Percentiles rank a stretch among this genome's conserved stretches.
phyloP scores from a whole-genome alignment of 2,888 invertebrate species.

The Caenorhabditis auriculariae region DNA sequence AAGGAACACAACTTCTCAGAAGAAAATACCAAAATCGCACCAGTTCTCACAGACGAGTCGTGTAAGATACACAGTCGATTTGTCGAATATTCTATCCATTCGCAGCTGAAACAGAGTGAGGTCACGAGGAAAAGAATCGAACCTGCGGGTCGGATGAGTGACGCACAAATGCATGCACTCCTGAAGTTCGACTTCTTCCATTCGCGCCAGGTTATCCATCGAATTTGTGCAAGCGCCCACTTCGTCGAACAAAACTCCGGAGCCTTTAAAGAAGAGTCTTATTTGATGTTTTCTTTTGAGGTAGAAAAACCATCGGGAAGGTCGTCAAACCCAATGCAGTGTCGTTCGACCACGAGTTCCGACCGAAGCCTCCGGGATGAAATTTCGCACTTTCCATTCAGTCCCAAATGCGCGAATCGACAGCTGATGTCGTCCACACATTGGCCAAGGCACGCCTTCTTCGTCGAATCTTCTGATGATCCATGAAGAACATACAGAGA shows the following conservation, averaged over 20 bases:
- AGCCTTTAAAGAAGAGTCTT: neutral
- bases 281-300: neutral
- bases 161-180: constrained; percentile 36
- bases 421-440: too few relatives aligned
- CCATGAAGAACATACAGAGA: constrained; percentile 17
- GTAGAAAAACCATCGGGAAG: constrained; percentile 11
- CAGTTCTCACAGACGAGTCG: constrained; percentile 4
- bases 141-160: constrained; percentile 35
- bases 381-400: too few relatives aligned
- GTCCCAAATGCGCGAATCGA: too few relatives aligned
- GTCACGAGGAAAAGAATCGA: neutral
- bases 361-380: too few relatives aligned
- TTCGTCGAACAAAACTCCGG: constrained; percentile 35
- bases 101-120: constrained; percentile 19
- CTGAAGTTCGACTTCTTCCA: constrained; percentile 18
- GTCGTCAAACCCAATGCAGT: constrained; percentile 17
- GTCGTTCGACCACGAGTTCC: constrained; percentile 9
- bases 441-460: too few relatives aligned
- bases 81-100: constrained; percentile 16
- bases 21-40: neutral
- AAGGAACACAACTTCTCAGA: too few relatives aligned
- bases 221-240: constrained; percentile 11
- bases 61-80: constrained; percentile 9
- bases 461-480: too few relatives aligned
- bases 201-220: constrained; percentile 1